Conservation (phyloP, 2,797 vertebrate species). For the Anguilla obscura region DNA sequence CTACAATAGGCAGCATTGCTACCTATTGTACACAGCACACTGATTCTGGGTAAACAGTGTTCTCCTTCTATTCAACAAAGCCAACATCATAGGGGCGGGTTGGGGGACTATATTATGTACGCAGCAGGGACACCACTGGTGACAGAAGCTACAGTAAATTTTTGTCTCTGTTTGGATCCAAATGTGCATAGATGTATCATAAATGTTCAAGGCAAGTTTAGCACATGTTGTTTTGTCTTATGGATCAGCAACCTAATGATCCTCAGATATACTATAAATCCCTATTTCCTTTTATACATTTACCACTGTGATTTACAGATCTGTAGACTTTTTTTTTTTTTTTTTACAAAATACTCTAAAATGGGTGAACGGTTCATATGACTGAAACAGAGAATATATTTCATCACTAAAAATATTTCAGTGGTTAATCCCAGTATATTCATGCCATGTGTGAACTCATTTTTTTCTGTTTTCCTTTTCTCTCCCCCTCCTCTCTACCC, state of each 20-base stretch:
- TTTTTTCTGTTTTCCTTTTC: neutral
- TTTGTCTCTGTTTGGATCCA: constrained; percentile 1
- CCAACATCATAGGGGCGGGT: neutral
- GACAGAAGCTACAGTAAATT: neutral
- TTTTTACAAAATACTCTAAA: neutral
- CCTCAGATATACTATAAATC: neutral
- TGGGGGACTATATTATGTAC: neutral
- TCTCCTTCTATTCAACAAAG: neutral
- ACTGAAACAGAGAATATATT: neutral
- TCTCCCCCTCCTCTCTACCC: constrained; percentile 33
- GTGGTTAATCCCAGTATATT: neutral
- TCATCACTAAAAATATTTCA: neutral
- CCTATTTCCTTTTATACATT: neutral
- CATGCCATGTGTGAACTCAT: neutral
- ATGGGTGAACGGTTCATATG: neutral
- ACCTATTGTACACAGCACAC: neutral
- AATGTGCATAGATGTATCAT: neutral
- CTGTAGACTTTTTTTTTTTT: neutral
- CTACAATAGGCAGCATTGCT: neutral
- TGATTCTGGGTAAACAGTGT: neutral
- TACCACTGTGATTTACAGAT: neutral
- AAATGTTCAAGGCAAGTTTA: neutral
- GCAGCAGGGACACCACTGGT: neutral
- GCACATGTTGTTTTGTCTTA: neutral
- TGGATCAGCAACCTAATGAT: neutral